phyloP scores from a whole-genome alignment of 2,797 vertebrate species.

The Parambassis ranga region DNA sequence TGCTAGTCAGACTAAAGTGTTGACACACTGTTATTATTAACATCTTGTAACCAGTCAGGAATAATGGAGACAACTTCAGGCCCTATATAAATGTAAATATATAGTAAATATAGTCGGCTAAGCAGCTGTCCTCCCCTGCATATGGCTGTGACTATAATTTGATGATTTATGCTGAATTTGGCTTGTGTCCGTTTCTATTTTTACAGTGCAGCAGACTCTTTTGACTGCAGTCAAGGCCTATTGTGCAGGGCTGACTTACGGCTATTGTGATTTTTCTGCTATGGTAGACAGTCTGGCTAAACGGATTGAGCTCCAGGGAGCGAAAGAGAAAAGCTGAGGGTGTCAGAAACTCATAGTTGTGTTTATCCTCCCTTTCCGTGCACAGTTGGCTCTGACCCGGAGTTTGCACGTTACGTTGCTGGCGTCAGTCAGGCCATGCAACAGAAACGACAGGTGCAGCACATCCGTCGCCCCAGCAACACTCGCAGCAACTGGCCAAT shows the following conservation, averaged over 20 bases:
- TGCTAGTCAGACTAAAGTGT: no score
- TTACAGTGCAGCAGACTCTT: conserved; percentile 58
- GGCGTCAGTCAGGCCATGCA: conserved; percentile 99
- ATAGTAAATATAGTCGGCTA: background rate
- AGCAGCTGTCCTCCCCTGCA: conserved; percentile 20
- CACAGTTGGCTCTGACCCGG: conserved; percentile 96
- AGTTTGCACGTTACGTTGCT: conserved; percentile 97
- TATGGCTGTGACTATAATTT: conserved; percentile 9
- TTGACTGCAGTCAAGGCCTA: conserved; percentile 29
- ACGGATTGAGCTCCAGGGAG: conserved; percentile 56
- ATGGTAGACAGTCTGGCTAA: conserved; percentile 65
- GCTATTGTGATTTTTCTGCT: conserved; percentile 66
- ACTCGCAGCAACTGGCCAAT: conserved; percentile 92
- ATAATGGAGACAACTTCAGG: background rate
- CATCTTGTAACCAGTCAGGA: background rate
- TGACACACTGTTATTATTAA: background rate
- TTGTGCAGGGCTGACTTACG: conserved; percentile 57
- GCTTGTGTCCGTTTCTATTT: conserved; percentile 44
- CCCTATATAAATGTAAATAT: background rate
- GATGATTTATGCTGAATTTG: conserved; percentile 38
- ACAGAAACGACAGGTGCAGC: conserved; percentile 95
- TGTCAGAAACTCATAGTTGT: conserved; percentile 66
- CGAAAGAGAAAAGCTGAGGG: conserved; percentile 72
- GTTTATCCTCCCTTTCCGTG: conserved; percentile 56
- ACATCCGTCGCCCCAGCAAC: conserved; percentile 90